Percentiles rank a stretch among this genome's conserved stretches.
Evolutionary conservation across 2,113 vertebrate species (phyloP).

Genomic region (Plotosus lineatus): DNA sequence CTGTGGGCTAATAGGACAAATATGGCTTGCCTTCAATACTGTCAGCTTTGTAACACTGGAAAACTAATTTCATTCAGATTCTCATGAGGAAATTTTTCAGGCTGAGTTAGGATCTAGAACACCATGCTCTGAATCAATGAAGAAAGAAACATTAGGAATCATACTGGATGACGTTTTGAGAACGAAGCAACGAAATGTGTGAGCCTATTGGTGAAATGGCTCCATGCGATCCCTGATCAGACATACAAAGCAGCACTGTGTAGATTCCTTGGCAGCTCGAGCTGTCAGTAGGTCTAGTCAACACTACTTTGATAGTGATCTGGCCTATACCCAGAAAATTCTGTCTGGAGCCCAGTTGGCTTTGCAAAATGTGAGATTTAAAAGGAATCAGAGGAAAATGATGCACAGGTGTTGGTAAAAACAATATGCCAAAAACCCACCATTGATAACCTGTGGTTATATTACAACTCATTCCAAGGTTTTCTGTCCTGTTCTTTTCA

Average conservation of each 20-base stretch:
- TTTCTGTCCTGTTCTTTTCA: background rate
- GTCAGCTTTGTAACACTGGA: background rate
- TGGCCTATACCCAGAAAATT: slow-evolving; percentile 27
- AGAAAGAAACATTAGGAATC: slow-evolving; percentile 20
- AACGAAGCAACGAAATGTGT: slow-evolving; percentile 60
- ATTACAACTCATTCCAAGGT: background rate
- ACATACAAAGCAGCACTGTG: slow-evolving; percentile 33
- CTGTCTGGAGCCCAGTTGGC: slow-evolving; percentile 25
- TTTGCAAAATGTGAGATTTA: slow-evolving; percentile 7
- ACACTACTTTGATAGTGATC: slow-evolving; percentile 31
- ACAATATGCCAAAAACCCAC: background rate
- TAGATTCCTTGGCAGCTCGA: slow-evolving; percentile 38
- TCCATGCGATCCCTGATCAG: slow-evolving; percentile 31
- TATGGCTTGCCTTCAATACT: background rate
- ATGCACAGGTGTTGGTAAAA: slow-evolving; percentile 27
- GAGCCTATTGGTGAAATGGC: slow-evolving; percentile 12
- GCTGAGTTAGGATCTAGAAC: background rate
- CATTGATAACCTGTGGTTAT: background rate
- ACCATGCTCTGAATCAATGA: background rate
- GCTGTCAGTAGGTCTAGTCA: slow-evolving; percentile 46
- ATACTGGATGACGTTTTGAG: slow-evolving; percentile 19
- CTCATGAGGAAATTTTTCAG: background rate
- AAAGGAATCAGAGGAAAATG: slow-evolving; percentile 27
- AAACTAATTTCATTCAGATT: background rate
- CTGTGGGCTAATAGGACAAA: slow-evolving; percentile 22